Base-by-base conservation (phyloP, 2,797 vertebrate genomes). In the Gouania willdenowi region DNA sequence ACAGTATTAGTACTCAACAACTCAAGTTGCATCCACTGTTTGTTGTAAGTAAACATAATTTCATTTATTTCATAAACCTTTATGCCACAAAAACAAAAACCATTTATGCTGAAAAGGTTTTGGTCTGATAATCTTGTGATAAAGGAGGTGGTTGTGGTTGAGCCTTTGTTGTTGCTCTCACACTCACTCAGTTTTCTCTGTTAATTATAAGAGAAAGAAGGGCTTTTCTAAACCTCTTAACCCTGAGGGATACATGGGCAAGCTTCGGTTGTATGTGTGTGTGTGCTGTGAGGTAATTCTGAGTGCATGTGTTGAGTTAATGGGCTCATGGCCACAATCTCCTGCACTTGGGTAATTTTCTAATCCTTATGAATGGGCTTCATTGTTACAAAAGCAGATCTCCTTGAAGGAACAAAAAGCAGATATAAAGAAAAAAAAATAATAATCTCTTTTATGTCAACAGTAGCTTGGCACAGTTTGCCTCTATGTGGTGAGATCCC, bases 291-390 rank as follows among this genome's bases (percentile, higher is more conserved):
- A 34, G 20, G 10, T 34, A 21, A 46, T 48, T 43, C 37, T 22
- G 21, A 59, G 26, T 59, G 39, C 33, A 47, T 44, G 56, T 59
- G 61, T 55, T 51, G 46, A 26, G 58, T 57, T 58, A 65, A 76
- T 41, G 22, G 19, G 44, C 32, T 48, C 66, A 50, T 43, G 30
- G 57, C 49, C 33, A 20, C 48, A 44, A 20, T 54, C 50, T 52
- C 57, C 55, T 27, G 27, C 30, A 52, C 46, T 83, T 79, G 64
- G 75, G 61, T 74, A 71, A 78, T 74, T 63, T 69, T 71, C 51
- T 12, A 47, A 64, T 52, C 61, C 55, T 57, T 26, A 38, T 82
- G 58, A 84, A 83, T 71, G 51, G 59, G 32, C 23, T 47, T 68
- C 61, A 72, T 84, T 84, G 79, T 83, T 64, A 33, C 43, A 35